Evolutionary conservation across 2,888 invertebrate species (phyloP).

Genomic region (Agelastica alni): DNA sequence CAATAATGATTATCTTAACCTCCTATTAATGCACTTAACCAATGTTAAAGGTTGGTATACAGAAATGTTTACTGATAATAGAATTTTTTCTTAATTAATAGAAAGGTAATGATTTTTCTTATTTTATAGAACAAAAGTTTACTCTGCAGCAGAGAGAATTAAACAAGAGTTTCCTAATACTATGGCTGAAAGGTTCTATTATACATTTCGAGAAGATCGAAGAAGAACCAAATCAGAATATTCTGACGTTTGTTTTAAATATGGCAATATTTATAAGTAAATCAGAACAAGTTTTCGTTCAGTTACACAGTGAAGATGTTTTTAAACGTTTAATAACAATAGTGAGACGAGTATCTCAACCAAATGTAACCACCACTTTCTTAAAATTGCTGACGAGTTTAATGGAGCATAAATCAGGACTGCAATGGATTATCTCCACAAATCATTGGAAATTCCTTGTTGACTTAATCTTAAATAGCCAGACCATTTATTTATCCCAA

Average conservation of each 20-base stretch:
- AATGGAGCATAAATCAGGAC: conserved; percentile 66
- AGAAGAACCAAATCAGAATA: conserved; percentile 23
- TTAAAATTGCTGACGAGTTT: conserved; percentile 66
- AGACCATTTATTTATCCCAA: conserved; percentile 73
- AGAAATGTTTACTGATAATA: too few relatives aligned
- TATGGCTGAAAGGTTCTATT: conserved; percentile 58
- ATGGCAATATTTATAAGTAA: conserved; percentile 64
- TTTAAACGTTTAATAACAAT: conserved; percentile 50
- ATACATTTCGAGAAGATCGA: conserved; percentile 48
- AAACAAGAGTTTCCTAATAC: conserved; percentile 3
- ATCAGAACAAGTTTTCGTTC: conserved; percentile 65
- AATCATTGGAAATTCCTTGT: conserved; percentile 70
- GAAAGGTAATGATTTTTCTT: neutral
- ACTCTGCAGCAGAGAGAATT: conserved; percentile 1
- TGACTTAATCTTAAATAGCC: conserved; percentile 65
- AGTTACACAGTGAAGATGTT: conserved; percentile 58
- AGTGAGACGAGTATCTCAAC: conserved; percentile 42
- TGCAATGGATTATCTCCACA: conserved; percentile 66
- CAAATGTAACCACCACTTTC: conserved; percentile 70
- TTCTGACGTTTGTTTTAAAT: conserved; percentile 66
- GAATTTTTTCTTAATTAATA: too few relatives aligned
- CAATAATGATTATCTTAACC: conserved; percentile 68
- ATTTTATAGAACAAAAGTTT: neutral
- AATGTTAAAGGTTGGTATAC: conserved; percentile 59
- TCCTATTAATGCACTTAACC: conserved; percentile 64